These are phyloP conservation scores for Athetis lepigone DNA, from an alignment of 2,888 invertebrate species.

Conservation along the genomic window DNA sequence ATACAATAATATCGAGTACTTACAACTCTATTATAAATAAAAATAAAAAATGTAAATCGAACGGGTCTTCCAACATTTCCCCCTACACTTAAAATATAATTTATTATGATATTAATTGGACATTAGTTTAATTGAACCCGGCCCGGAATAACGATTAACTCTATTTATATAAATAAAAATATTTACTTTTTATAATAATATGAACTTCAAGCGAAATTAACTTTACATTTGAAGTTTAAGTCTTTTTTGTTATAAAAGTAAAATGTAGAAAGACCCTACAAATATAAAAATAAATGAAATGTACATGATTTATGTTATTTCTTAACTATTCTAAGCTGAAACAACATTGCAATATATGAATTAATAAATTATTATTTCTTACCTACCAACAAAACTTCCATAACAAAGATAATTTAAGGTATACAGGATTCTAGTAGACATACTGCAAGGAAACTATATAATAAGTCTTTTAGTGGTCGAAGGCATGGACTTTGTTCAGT, in stretches of 20 bases:
- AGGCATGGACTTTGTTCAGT: slow-evolving; percentile 53
- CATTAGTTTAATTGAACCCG: slow-evolving; percentile 32
- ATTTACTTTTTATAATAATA: slow-evolving; percentile 1
- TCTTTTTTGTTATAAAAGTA: slow-evolving; percentile 21
- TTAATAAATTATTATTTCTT: slow-evolving; percentile 45
- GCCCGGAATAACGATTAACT: slow-evolving; percentile 11
- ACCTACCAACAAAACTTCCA: slow-evolving; percentile 38
- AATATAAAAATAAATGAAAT: slow-evolving; percentile 47
- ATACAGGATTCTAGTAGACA: slow-evolving; percentile 23
- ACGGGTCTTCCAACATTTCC: slow-evolving; percentile 39
- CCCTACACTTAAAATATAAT: slow-evolving; percentile 26
- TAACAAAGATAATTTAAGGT: slow-evolving; percentile 41
- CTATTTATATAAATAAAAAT: slow-evolving; percentile 11
- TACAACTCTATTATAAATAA: slow-evolving; percentile 29
- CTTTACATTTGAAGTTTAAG: slow-evolving; percentile 16
- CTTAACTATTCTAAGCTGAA: slow-evolving; percentile 42
- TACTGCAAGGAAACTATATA: slow-evolving; percentile 27
- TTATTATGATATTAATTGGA: slow-evolving; percentile 25
- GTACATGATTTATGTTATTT: slow-evolving; percentile 20
- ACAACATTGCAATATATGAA: slow-evolving; percentile 43
- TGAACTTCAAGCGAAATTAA: slow-evolving; percentile 22
- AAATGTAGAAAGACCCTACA: slow-evolving; percentile 46
- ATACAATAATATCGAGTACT: slow-evolving; percentile 37
- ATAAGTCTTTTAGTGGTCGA: slow-evolving; percentile 54
- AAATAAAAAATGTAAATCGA: slow-evolving; percentile 31